Base-by-base conservation (phyloP, 2,888 invertebrate genomes). In the Aspidapion aeneum region DNA sequence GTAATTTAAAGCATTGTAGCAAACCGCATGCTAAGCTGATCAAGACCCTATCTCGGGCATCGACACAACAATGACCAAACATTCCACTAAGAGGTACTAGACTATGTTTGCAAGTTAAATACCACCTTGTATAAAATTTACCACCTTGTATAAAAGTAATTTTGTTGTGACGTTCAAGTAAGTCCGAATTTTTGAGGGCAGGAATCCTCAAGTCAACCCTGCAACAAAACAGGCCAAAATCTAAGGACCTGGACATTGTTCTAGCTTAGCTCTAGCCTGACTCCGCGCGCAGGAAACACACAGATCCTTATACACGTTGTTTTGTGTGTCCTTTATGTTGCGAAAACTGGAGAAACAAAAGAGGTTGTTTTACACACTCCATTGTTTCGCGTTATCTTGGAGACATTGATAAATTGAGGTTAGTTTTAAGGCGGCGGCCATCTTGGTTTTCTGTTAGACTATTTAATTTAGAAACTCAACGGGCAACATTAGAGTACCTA, bases 351-450 rank as follows among this genome's bases (percentile, higher is more conserved):
- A n/a, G n/a, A 78, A 79, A 80, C 80, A 80, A 80, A 67, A 78
- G 35, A 35, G 77, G 78, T 77, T 78, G 78, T 80, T 79, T 80
- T 79, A 80, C 78, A 80, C 79, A 77, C 78, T 75, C 80, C 77
- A 80, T 80, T 80, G 80, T 79, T 77, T 77, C 77, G 77, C 78
- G 77, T 80, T 80, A 80, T 80, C 80, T 80, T 79, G 77, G 79
- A 80, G 80, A 80, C 80, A 80, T 80, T 80, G 80, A 80, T 80
- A 80, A 80, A 80, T 80, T 79, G 78, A 79, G 79, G 79, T 78
- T 79, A 79, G 78, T 79, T 79, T 78, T 77, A 79, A 78, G 78
- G 77, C 79, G 78, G 77, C 79, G 76, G 78, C 78, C 78, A 79
- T 78, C 78, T 78, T 78, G 78, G 78, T 78, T 76, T 50, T 48